phyloP scores from a whole-genome alignment of 2,113 vertebrate species.

The Calyptommatus sinebrachiatus region DNA sequence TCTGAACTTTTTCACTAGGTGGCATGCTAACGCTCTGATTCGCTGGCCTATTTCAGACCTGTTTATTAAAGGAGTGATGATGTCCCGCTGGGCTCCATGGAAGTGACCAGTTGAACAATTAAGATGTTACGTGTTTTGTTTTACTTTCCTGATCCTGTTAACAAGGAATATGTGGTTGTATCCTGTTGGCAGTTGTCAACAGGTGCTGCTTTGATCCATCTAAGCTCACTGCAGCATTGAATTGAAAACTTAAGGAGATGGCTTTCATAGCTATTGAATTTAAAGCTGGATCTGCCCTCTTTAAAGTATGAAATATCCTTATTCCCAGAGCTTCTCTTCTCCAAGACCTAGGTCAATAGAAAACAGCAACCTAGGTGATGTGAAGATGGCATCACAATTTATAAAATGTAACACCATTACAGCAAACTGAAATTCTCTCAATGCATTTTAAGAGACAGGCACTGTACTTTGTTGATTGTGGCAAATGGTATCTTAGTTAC shows the following conservation, averaged over 20 bases:
- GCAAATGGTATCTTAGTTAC: background rate
- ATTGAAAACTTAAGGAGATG: background rate
- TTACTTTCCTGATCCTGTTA: background rate
- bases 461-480: background rate
- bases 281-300: background rate
- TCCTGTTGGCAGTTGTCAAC: background rate
- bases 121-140: background rate
- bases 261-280: background rate
- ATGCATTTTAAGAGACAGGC: background rate
- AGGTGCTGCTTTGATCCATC: background rate
- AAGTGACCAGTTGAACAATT: background rate
- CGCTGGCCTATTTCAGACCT: background rate
- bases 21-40: constrained; percentile 8
- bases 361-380: background rate
- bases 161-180: background rate
- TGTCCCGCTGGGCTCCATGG: background rate
- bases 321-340: background rate
- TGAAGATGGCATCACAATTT: background rate
- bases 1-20: constrained; percentile 1
- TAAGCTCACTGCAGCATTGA: background rate
- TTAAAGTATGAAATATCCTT: background rate
- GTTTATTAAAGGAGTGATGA: accelerated
- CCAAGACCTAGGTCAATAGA: background rate
- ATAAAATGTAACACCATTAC: background rate
- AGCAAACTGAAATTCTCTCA: background rate